Evolutionary conservation across 2,888 invertebrate species (phyloP).

Genomic region (Liopterus haemorrhoidalis): DNA sequence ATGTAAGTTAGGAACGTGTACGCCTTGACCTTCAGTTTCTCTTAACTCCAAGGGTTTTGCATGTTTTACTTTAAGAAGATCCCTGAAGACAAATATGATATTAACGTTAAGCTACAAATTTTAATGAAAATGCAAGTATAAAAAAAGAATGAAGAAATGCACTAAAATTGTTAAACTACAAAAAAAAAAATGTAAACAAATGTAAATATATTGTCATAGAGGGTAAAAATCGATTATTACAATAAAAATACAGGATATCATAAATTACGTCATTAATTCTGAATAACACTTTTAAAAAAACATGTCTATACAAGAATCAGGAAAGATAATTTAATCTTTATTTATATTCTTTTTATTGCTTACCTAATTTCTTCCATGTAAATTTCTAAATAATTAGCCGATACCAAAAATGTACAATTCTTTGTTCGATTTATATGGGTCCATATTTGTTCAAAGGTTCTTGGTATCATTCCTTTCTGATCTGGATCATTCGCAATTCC

Average conservation of each 20-base stretch:
- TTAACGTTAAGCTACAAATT: slow-evolving; percentile 3
- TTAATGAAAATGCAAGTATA: background rate
- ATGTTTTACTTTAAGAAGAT: slow-evolving; percentile 59
- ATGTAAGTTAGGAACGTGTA: slow-evolving; percentile 93
- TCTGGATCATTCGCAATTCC: slow-evolving; percentile 62
- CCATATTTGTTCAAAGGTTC: slow-evolving; percentile 97
- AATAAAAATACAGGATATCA: background rate
- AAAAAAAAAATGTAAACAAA: background rate
- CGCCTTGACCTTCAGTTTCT: slow-evolving; percentile 71
- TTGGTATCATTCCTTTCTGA: slow-evolving; percentile 71
- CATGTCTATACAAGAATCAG: too few relatives aligned
- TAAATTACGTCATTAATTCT: too few relatives aligned
- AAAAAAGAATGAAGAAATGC: slow-evolving; percentile 1
- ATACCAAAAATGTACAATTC: slow-evolving; percentile 91
- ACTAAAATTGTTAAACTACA: too few relatives aligned
- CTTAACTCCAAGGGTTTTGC: slow-evolving; percentile 51
- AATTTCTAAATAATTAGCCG: slow-evolving; percentile 95
- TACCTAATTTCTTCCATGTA: slow-evolving; percentile 87
- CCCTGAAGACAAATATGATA: slow-evolving; percentile 46
- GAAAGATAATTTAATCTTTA: too few relatives aligned
- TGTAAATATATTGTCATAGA: too few relatives aligned
- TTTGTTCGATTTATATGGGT: slow-evolving; percentile 84
- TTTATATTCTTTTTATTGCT: too few relatives aligned
- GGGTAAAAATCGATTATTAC: background rate
- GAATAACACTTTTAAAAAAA: too few relatives aligned